Conservation (phyloP, 30 jellyfish, hydroid and myxozoan species). For the Phacellophora camtschatica region DNA sequence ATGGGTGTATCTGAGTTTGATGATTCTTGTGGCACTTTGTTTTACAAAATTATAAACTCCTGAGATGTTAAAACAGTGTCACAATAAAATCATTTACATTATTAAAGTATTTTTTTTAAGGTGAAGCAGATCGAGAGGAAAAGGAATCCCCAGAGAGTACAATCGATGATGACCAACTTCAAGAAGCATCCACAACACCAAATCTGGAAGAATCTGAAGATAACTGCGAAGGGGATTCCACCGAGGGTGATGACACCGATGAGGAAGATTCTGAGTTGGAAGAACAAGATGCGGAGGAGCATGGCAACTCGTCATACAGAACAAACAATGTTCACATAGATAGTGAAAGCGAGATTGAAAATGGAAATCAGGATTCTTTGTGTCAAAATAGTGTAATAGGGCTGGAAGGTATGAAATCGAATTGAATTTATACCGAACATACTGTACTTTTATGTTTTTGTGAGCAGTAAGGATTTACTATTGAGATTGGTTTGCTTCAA, state of each 20-base stretch:
- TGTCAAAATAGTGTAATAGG: no score
- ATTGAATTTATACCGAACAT: no score
- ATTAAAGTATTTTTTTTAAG: no score
- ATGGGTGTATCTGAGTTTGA: no score
- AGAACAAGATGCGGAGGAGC: constrained; percentile 57
- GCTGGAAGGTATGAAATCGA: no score
- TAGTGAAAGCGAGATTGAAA: constrained; percentile 50
- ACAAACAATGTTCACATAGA: constrained; percentile 2
- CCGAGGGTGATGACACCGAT: constrained; percentile 53
- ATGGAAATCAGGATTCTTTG: constrained; percentile 46
- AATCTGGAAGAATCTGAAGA: constrained; percentile 52
- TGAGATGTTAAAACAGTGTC: no score
- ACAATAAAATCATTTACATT: no score
- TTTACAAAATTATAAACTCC: no score
- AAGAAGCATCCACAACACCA: constrained; percentile 24
- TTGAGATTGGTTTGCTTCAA: no score
- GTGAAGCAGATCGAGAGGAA: constrained; percentile 75
- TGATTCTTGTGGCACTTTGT: no score
- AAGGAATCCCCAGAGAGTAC: constrained; percentile 44
- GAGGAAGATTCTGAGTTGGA: constrained; percentile 58
- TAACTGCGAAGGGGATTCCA: constrained; percentile 29
- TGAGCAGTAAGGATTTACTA: no score
- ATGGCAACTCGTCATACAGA: constrained; percentile 20
- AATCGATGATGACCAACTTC: constrained; percentile 55
- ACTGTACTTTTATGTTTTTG: no score